A percentile compares a stretch with the other conserved stretches of the same genome.
phyloP scores from a whole-genome alignment of 2,888 invertebrate genomes.

The Tridacna crocea region DNA sequence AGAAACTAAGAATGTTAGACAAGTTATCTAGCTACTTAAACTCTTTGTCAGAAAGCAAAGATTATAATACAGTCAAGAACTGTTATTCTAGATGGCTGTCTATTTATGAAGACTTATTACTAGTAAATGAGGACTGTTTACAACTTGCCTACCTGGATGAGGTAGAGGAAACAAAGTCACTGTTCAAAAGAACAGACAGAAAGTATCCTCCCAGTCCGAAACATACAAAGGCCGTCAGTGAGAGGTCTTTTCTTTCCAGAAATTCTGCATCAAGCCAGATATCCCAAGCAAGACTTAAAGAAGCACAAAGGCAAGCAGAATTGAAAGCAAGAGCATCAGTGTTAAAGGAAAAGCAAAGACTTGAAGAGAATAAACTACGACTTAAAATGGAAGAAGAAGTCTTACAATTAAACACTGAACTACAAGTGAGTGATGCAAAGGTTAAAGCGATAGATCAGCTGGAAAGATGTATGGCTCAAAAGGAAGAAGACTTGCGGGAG shows the following conservation, averaged over 20 bases:
- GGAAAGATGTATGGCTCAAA: neutral
- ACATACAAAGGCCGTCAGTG: neutral
- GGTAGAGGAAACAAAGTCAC: neutral
- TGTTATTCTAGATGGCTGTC: slow-evolving; percentile 4
- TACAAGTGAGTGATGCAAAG: neutral
- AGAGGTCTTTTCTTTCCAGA: neutral
- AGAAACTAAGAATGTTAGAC: neutral
- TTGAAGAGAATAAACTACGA: neutral
- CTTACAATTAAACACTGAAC: neutral
- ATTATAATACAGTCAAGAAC: neutral
- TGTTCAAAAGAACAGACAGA: neutral
- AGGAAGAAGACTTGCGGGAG: neutral
- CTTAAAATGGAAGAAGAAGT: slow-evolving; percentile 6
- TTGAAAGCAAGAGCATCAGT: neutral
- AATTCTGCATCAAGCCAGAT: neutral
- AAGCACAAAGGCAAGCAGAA: slow-evolving; percentile 7
- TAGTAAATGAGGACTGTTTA: neutral
- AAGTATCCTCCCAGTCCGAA: neutral
- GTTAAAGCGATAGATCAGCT: neutral
- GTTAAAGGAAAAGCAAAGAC: neutral
- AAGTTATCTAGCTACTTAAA: neutral
- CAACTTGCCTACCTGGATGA: neutral
- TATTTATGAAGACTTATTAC: neutral
- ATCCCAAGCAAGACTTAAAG: neutral
- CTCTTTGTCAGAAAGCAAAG: neutral